Conservation (phyloP, 1,140 invertebrate species). For the Andricus grossulariae region DNA sequence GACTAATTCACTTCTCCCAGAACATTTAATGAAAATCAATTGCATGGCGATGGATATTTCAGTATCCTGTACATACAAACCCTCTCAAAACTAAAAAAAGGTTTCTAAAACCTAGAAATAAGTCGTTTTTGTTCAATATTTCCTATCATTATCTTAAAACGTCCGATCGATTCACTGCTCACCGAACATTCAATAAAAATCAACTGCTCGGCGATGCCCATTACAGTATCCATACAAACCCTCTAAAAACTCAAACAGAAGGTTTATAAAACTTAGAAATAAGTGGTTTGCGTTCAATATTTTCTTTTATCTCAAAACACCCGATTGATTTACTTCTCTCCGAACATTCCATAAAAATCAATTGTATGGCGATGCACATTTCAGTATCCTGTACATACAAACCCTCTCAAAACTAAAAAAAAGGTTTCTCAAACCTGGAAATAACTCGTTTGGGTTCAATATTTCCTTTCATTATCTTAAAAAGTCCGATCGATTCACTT, state of each 20-base stretch:
- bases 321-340: not conserved
- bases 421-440: not conserved
- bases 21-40: conserved; percentile 8
- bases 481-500: not conserved
- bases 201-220: not conserved
- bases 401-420: not conserved
- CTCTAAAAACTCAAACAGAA: not conserved
- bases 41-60: too few relatives aligned
- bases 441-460: not conserved
- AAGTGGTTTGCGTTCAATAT: not conserved
- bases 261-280: not conserved
- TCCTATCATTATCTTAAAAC: conserved; percentile 23
- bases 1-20: not conserved
- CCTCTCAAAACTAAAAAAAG: not conserved
- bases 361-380: not conserved
- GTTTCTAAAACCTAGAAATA: not conserved
- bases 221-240: not conserved
- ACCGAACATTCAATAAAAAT: conserved; percentile 7
- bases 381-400: not conserved
- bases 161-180: not conserved
- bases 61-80: not conserved
- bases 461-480: conserved; percentile 13
- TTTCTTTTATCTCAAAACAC: conserved; percentile 16
- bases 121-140: not conserved
- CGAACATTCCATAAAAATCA: conserved; percentile 3